Percentiles rank a stretch among this genome's conserved stretches.
phyloP scores from a whole-genome alignment of 2,888 invertebrate species.

The Drosophila anomalata region DNA sequence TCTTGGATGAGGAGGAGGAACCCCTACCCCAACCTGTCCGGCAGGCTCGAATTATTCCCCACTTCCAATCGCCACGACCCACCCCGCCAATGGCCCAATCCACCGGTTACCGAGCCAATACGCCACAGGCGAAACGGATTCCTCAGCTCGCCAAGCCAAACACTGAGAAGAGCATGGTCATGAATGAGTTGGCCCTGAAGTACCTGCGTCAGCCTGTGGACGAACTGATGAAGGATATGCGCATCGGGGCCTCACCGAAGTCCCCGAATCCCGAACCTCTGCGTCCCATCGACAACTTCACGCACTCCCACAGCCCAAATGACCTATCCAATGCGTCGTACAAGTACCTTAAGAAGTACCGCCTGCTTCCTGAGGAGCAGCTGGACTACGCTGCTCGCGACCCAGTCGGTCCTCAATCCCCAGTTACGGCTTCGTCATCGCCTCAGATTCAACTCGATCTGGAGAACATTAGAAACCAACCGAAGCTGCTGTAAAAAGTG shows the following conservation, averaged over 20 bases:
- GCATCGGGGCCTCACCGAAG: conserved; percentile 37
- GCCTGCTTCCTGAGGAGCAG: conserved; percentile 77
- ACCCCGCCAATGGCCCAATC: conserved; percentile 73
- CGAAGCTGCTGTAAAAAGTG: conserved; percentile 72
- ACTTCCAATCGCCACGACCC: conserved; percentile 59
- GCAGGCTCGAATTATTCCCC: conserved; percentile 29
- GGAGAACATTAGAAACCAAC: conserved; percentile 80
- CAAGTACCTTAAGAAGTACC: conserved; percentile 81
- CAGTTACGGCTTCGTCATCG: conserved; percentile 5
- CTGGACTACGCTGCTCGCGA: conserved; percentile 32
- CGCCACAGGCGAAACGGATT: conserved; percentile 54
- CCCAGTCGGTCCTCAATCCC: conserved; percentile 17
- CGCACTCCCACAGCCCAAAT: conserved; percentile 63
- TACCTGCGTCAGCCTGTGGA: conserved; percentile 79
- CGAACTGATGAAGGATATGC: conserved; percentile 76
- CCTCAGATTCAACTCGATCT: conserved; percentile 66
- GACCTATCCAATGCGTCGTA: conserved; percentile 82
- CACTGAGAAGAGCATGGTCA: conserved; percentile 81
- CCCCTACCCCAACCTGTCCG: conserved; percentile 16
- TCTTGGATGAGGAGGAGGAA: conserved; percentile 57
- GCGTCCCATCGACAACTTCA: conserved; percentile 70
- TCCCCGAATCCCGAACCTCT: conserved; percentile 47
- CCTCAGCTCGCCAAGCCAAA: conserved; percentile 56
- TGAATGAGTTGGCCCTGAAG: conserved; percentile 82
- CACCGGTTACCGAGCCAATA: conserved; percentile 70